phyloP scores from a whole-genome alignment of 1,140 invertebrate genomes.

The Cotesia chilonis region DNA sequence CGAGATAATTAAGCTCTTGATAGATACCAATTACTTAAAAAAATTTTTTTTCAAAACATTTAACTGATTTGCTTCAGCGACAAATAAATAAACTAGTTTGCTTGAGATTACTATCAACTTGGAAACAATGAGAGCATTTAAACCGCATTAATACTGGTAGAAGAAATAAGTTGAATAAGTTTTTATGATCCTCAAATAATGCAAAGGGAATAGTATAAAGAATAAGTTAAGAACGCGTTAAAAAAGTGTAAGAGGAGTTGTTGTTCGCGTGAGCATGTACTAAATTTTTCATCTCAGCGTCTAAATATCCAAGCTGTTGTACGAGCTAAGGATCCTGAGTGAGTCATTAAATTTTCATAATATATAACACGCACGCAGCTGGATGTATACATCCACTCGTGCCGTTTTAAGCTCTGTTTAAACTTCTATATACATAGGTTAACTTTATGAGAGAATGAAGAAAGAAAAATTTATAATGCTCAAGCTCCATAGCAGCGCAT shows the following conservation, averaged over 20 bases:
- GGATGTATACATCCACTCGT: background rate
- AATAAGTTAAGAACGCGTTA: conserved; percentile 8
- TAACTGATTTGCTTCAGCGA: too few relatives aligned
- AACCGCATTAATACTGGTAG: background rate
- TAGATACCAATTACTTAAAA: too few relatives aligned
- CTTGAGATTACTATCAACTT: too few relatives aligned
- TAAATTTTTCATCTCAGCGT: conserved; percentile 31
- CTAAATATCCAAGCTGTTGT: conserved; percentile 27
- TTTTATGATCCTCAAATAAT: conserved; percentile 3
- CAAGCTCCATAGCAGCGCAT: too few relatives aligned
- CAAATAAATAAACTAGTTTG: too few relatives aligned
- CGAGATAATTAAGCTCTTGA: background rate
- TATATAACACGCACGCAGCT: conserved; percentile 15
- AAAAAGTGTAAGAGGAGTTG: conserved; percentile 23
- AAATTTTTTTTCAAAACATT: too few relatives aligned
- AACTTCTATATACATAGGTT: background rate
- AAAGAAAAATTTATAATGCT: too few relatives aligned
- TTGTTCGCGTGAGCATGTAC: conserved; percentile 24
- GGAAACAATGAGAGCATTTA: background rate
- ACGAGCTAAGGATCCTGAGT: conserved; percentile 15
- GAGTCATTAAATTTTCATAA: conserved; percentile 37
- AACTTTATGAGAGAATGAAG: background rate
- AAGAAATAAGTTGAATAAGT: conserved; percentile 21
- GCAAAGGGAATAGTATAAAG: background rate
- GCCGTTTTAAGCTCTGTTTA: background rate